Percentiles rank a stretch among this genome's conserved stretches.
Evolutionary conservation across 2,797 vertebrate genomes (phyloP).

Genomic region (Hyperoplus immaculatus): DNA sequence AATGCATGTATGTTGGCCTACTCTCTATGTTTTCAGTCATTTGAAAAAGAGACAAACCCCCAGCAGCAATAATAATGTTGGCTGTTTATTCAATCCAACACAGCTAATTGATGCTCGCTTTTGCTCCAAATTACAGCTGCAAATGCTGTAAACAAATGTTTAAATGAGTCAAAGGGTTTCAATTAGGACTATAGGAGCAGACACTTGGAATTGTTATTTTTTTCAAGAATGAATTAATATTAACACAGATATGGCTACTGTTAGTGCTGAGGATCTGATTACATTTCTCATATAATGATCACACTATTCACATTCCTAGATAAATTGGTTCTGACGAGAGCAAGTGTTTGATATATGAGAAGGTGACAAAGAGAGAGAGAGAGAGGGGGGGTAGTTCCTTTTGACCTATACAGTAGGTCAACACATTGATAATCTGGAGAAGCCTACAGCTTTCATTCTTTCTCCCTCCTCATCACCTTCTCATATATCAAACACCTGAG

Average conservation of each 20-base stretch:
- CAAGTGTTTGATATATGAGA: constrained; percentile 38
- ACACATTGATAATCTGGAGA: not conserved
- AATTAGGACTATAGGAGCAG: too few species aligned
- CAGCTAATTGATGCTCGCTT: too few species aligned
- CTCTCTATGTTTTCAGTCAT: not conserved
- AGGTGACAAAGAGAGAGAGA: not conserved
- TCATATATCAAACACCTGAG: constrained; percentile 52
- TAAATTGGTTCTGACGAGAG: constrained; percentile 6
- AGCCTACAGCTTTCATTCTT: constrained; percentile 13
- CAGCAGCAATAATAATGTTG: not conserved
- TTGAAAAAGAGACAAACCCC: not conserved
- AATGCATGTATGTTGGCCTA: too few species aligned
- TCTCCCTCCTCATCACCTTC: constrained; percentile 30
- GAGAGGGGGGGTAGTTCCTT: not conserved
- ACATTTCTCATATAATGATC: not conserved
- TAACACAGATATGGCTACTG: not conserved
- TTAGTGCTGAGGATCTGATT: not conserved
- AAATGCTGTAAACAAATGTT: not conserved
- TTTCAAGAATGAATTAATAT: not conserved
- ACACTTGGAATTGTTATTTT: too few species aligned
- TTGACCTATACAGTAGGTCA: not conserved
- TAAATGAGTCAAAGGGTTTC: too few species aligned
- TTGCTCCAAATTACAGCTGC: not conserved
- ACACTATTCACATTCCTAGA: constrained; percentile 15
- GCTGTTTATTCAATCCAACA: not conserved